Conservation (phyloP, 1,140 invertebrate genomes). For the Cataglyphis hispanica region DNA sequence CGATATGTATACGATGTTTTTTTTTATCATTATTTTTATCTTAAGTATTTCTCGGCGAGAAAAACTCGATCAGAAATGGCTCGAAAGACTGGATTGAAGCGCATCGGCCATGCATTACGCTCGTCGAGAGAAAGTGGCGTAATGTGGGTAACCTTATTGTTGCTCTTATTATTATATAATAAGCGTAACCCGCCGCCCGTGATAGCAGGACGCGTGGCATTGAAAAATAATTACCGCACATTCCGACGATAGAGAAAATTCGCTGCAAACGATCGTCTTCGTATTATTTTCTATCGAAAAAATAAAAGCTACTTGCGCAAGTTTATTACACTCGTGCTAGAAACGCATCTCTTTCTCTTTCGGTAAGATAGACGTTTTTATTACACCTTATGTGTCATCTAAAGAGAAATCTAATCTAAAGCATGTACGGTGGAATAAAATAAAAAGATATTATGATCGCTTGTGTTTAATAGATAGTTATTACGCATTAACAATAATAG, state of each 20-base stretch:
- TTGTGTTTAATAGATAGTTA: neutral
- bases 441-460: neutral
- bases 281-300: conserved; percentile 5
- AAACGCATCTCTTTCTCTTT: neutral
- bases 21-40: conserved; percentile 19
- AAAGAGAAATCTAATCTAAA: conserved; percentile 14
- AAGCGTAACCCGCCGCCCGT: conserved; percentile 62
- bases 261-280: neutral
- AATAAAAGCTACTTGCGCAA: neutral
- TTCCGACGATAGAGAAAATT: conserved; percentile 59
- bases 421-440: neutral
- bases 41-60: conserved; percentile 2
- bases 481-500: neutral
- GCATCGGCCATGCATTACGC: conserved; percentile 17
- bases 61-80: conserved; percentile 17
- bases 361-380: conserved; percentile 1
- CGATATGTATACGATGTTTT: neutral
- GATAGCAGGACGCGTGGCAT: conserved; percentile 60
- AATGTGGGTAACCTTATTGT: conserved; percentile 77
- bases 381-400: neutral
- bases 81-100: conserved; percentile 14
- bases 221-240: conserved; percentile 70
- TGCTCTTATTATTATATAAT: conserved; percentile 75
- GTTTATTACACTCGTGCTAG: neutral
- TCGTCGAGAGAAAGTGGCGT: conserved; percentile 73